Conservation (phyloP, 1,140 invertebrate genomes). For the Atopsyche davidsoni region DNA sequence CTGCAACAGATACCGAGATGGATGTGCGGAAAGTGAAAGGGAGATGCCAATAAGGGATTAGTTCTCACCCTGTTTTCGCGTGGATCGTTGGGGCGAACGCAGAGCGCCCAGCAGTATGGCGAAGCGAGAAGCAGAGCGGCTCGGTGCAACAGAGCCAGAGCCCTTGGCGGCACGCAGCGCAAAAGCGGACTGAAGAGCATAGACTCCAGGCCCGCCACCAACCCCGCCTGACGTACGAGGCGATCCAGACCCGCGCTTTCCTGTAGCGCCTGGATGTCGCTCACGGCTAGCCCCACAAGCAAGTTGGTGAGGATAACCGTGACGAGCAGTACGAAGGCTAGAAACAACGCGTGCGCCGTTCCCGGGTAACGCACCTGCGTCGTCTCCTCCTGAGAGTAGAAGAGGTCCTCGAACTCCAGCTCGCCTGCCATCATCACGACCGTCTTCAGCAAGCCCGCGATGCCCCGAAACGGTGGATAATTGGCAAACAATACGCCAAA, state of each 20-base stretch:
- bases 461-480: slow-evolving; percentile 61
- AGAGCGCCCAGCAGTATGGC: slow-evolving; percentile 62
- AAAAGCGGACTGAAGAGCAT: slow-evolving; percentile 72
- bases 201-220: slow-evolving; percentile 72
- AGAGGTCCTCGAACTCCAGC: slow-evolving; percentile 78
- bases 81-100: slow-evolving; percentile 72
- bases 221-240: slow-evolving; percentile 69
- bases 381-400: slow-evolving; percentile 55
- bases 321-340: slow-evolving; percentile 72
- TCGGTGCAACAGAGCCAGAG: slow-evolving; percentile 59
- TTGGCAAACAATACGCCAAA: slow-evolving; percentile 75
- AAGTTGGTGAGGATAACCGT: slow-evolving; percentile 82
- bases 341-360: slow-evolving; percentile 69
- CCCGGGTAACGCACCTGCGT: slow-evolving; percentile 53
- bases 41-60: neutral
- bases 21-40: no score
- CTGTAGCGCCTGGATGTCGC: slow-evolving; percentile 76
- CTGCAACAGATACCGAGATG: no score
- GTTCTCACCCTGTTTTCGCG: slow-evolving; percentile 56
- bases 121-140: slow-evolving; percentile 65
- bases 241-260: slow-evolving; percentile 73
- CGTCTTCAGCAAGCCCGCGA: slow-evolving; percentile 65
- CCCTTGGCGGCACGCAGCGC: slow-evolving; percentile 56
- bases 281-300: slow-evolving; percentile 77
- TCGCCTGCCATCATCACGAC: slow-evolving; percentile 87